Percentiles rank a stretch among this genome's conserved stretches.
Evolutionary conservation across 2,888 invertebrate genomes (phyloP).

Genomic region (Pelosia muscerda): DNA sequence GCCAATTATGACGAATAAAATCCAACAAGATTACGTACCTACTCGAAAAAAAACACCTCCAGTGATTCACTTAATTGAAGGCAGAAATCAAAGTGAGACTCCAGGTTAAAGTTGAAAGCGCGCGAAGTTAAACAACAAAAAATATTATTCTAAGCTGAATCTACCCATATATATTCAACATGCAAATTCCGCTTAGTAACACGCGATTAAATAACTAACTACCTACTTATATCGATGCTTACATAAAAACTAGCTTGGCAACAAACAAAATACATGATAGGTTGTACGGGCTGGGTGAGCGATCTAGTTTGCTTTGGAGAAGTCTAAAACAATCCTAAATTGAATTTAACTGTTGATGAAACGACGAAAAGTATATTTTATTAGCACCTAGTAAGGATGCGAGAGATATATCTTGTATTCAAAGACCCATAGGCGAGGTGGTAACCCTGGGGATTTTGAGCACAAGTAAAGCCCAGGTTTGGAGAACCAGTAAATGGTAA

Average conservation of each 20-base stretch:
- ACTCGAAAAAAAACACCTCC: constrained; percentile 1
- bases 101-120: constrained; percentile 46
- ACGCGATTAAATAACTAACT: constrained; percentile 38
- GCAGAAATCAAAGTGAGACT: constrained; percentile 37
- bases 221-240: constrained; percentile 36
- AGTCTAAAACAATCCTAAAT: constrained; percentile 26
- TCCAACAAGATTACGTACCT: neutral
- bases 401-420: too few species aligned
- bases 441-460: too few species aligned
- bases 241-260: constrained; percentile 49
- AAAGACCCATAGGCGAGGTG: too few species aligned
- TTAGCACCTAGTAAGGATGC: too few species aligned
- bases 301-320: constrained; percentile 51
- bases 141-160: constrained; percentile 6
- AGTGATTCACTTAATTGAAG: constrained; percentile 29
- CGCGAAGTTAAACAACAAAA: constrained; percentile 12
- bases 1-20: constrained; percentile 5
- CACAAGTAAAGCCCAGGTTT: too few species aligned
- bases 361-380: neutral
- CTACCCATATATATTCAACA: constrained; percentile 34
- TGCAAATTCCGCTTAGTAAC: constrained; percentile 44
- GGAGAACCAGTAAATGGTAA: neutral
- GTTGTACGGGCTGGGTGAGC: constrained; percentile 43
- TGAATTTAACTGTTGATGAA: neutral
- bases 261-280: constrained; percentile 43